These are phyloP conservation scores for Ctenochaetus hawaiiensis DNA, from an alignment of 2,797 vertebrate genomes.

Conservation along the genomic window DNA sequence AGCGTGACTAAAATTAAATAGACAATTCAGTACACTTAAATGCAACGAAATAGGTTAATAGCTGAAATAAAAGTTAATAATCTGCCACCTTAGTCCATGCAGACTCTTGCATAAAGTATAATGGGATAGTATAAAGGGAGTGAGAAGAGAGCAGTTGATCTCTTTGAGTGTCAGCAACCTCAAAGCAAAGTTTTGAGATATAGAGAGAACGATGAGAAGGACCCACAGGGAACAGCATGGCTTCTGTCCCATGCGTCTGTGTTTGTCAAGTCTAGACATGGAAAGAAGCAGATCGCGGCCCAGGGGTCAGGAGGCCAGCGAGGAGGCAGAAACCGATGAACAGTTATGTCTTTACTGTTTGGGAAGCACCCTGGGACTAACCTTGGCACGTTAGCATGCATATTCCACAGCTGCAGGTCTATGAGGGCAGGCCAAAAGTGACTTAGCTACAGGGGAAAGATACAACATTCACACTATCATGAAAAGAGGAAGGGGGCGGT, in stretches of 20 bases:
- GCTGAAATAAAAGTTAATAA: not conserved
- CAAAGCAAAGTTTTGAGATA: not conserved
- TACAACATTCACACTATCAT: conserved; percentile 45
- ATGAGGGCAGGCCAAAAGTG: conserved; percentile 59
- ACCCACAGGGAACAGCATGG: conserved; percentile 17
- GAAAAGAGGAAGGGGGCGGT: conserved; percentile 20
- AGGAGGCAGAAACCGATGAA: conserved; percentile 58
- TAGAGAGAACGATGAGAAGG: conserved; percentile 30
- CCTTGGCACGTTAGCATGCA: conserved; percentile 59
- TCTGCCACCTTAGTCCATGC: too few relatives aligned
- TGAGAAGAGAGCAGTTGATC: not conserved
- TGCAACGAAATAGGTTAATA: not conserved
- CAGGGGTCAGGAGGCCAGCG: conserved; percentile 61
- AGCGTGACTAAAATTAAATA: not conserved
- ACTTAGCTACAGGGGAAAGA: conserved; percentile 50
- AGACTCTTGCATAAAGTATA: not conserved
- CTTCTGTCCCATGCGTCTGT: conserved; percentile 58
- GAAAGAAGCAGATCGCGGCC: conserved; percentile 38
- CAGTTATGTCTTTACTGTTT: conserved; percentile 69
- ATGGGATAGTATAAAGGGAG: not conserved
- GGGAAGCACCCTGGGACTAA: conserved; percentile 41
- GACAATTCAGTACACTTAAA: not conserved
- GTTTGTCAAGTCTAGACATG: conserved; percentile 82
- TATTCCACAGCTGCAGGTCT: conserved; percentile 54
- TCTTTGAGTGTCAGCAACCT: not conserved